Evolutionary conservation across 2,888 invertebrate species (phyloP).

Genomic region (Cantharis rufa): DNA sequence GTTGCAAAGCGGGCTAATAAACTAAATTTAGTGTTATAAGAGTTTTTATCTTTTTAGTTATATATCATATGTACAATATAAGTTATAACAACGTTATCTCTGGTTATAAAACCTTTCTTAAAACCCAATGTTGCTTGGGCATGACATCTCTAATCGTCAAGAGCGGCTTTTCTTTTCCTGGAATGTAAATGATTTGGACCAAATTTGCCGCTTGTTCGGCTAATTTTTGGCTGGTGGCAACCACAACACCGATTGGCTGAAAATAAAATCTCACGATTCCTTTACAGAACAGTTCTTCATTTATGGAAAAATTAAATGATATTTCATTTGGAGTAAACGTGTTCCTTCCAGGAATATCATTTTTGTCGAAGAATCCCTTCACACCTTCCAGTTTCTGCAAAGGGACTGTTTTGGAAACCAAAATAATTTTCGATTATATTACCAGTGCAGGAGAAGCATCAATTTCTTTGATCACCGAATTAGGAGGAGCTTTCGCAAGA

Average conservation of each 20-base stretch:
- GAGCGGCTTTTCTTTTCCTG: conserved; percentile 54
- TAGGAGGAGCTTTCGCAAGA: conserved; percentile 49
- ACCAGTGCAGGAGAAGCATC: conserved; percentile 65
- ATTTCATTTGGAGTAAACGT: conserved; percentile 55
- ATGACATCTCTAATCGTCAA: conserved; percentile 60
- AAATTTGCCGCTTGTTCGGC: conserved; percentile 64
- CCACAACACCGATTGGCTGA: conserved; percentile 76
- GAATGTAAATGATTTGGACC: conserved; percentile 63
- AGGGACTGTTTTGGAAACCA: conserved; percentile 21
- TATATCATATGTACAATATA: too few relatives aligned
- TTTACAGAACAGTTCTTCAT: conserved; percentile 60
- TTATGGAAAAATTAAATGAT: conserved; percentile 18
- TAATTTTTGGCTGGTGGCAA: conserved; percentile 64
- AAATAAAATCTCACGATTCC: conserved; percentile 66
- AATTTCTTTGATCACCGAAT: conserved; percentile 58
- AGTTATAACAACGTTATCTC: too few relatives aligned
- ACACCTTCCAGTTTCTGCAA: conserved; percentile 70
- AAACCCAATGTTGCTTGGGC: too few relatives aligned
- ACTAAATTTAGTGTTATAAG: too few relatives aligned
- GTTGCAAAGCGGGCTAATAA: too few relatives aligned
- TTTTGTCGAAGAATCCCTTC: conserved; percentile 64
- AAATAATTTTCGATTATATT: not conserved
- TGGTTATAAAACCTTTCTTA: too few relatives aligned
- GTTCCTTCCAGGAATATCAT: conserved; percentile 75
- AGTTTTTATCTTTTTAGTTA: too few relatives aligned